phyloP scores from a whole-genome alignment of 2,888 invertebrate genomes.

The Margaritifera margaritifera region DNA sequence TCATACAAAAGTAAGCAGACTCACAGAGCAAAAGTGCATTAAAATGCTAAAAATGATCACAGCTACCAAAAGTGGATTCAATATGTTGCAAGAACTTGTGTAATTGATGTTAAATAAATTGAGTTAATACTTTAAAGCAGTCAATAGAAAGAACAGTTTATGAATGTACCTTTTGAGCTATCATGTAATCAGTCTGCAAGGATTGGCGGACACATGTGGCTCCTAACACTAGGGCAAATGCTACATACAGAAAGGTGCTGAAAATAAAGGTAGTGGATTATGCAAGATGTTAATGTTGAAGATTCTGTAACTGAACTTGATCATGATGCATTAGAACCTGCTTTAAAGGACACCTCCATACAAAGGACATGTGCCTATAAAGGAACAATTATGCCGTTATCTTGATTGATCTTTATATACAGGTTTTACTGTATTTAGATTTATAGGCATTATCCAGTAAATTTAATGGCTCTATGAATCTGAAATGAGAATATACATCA shows the following conservation, averaged over 20 bases:
- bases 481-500: too few species aligned
- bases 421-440: too few species aligned
- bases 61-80: background rate
- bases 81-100: background rate
- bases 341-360: too few species aligned
- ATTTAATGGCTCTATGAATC: too few species aligned
- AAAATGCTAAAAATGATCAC: background rate
- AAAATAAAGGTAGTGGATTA: constrained; percentile 12
- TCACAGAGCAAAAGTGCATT: too few species aligned
- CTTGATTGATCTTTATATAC: too few species aligned
- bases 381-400: too few species aligned
- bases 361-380: too few species aligned
- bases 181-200: constrained; percentile 88
- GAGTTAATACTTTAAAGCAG: background rate
- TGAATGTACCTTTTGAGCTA: constrained; percentile 85
- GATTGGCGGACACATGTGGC: constrained; percentile 85
- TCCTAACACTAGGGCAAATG: constrained; percentile 91
- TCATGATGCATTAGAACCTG: too few species aligned
- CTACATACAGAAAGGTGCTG: constrained; percentile 81
- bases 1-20: too few species aligned
- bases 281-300: background rate
- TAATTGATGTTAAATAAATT: background rate
- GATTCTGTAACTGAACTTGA: too few species aligned
- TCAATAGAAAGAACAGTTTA: background rate
- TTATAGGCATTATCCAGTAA: too few species aligned